Conservation (phyloP, 2,797 vertebrate genomes). For the Macropus fuliginosus region DNA sequence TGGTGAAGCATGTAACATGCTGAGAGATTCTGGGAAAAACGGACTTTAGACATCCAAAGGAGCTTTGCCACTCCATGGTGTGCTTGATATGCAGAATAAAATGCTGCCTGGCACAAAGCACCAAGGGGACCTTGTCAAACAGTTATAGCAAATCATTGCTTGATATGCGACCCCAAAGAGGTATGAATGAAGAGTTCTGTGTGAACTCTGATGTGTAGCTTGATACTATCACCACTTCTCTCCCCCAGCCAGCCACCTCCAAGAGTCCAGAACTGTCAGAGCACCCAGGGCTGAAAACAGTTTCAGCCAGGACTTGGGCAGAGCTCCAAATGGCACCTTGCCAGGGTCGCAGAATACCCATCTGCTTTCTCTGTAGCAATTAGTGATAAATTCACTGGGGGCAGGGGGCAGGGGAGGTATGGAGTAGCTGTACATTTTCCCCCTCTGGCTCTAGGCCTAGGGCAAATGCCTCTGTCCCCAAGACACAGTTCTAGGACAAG, state of each 20-base stretch:
- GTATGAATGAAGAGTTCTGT: not conserved
- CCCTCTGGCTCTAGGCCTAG: not conserved
- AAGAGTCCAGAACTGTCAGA: not conserved
- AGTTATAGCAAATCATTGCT: not conserved
- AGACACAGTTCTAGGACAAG: not conserved
- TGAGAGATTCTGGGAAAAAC: not conserved
- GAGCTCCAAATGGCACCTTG: not conserved
- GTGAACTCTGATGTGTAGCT: not conserved
- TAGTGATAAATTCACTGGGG: not conserved
- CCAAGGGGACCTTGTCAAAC: not conserved
- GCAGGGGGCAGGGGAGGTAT: rapidly evolving
- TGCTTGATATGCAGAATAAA: not conserved
- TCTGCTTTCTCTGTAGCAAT: not conserved
- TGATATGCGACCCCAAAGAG: not conserved
- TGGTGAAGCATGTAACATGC: not conserved
- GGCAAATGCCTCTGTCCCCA: not conserved
- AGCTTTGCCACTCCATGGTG: not conserved
- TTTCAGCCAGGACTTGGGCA: not conserved
- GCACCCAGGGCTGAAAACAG: not conserved
- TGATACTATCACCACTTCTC: not conserved
- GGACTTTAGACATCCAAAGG: not conserved
- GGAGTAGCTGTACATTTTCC: rapidly evolving
- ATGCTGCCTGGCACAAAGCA: too few relatives aligned
- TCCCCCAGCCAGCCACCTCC: not conserved
- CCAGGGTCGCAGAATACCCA: not conserved